Evolutionary conservation across 2,888 invertebrate genomes (phyloP), one percentile per base, ranked within the genome.

Genomic region (Hydraecia micacea): DNA sequence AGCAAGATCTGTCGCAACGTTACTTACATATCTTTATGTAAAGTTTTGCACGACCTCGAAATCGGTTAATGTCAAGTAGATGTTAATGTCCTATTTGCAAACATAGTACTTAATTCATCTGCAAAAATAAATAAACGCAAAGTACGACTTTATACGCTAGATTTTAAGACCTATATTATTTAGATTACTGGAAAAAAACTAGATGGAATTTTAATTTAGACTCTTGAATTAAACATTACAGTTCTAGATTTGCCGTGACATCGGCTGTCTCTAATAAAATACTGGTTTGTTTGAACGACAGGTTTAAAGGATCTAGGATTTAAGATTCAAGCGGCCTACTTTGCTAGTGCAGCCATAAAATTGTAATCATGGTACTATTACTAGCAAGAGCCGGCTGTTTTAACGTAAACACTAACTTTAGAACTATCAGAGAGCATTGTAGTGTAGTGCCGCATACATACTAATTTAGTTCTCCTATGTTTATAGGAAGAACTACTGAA

Each of bases 31-130:
- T 66, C 36, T 60, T 74, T 58, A 32, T 58, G 74, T 73, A 62
- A 78, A 69, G 18, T 66, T 32, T 81, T 55, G 42, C 46, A 63
- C 58, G 84, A 71, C 85, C 87, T 83, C 81, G 72, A 86, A 85
- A 79, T 83, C 72, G 68, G 81, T 74, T 81, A 84, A 86, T 86
- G 83, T 84, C 87, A 86, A 87, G 76, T 82, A 75, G 73, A 84
- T 88, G 81, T 79, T 82, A 86, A 89, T 83, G 80, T 63, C 80
- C 77, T 81, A 71, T 85, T 73, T 63, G 80, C 83, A 80, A 88
- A 83, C 72, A 67, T 81, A 80, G 28, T n/a, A n/a, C n/a, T n/a
- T n/a, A 71, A 18, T 68, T 32, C 70, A 46, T 42, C 67, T 70
- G 21, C 9, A 69, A 77, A 36, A 18, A 18, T 0, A 70, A 66